Conservation (phyloP, 2,113 vertebrate species). For the Oceanodroma tethys region DNA sequence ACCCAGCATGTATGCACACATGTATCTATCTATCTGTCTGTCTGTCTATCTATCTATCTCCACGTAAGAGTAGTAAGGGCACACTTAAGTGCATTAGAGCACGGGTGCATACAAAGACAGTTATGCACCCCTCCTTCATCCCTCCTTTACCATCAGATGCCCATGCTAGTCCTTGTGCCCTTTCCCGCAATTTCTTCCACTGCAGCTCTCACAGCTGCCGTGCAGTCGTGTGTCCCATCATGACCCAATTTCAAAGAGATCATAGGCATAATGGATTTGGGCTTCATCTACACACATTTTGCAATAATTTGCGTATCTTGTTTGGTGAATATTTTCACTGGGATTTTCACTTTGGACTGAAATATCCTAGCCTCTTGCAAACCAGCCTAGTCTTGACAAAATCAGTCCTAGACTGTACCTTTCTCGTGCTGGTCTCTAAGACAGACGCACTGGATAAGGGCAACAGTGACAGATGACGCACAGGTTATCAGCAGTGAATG, state of each 20-base stretch:
- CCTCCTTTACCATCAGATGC: background rate
- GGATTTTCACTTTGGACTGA: background rate
- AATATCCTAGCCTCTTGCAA: background rate
- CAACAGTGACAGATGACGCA: background rate
- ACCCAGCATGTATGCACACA: background rate
- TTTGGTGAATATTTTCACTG: background rate
- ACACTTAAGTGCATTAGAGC: background rate
- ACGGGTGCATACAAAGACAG: background rate
- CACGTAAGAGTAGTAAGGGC: background rate
- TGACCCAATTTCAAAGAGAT: background rate
- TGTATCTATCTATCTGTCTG: background rate
- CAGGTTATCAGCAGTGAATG: background rate
- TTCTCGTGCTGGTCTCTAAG: background rate
- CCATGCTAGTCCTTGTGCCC: background rate
- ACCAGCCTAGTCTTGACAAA: background rate
- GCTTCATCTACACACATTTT: background rate
- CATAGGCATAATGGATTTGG: background rate
- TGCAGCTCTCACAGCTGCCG: background rate
- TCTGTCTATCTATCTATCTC: background rate
- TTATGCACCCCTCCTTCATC: background rate
- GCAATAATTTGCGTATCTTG: background rate
- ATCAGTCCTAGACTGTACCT: background rate
- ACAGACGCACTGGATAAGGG: fast-evolving
- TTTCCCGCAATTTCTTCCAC: background rate
- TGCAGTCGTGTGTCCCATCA: background rate